Percentiles rank a stretch among this genome's conserved stretches.
phyloP scores from a whole-genome alignment of 2,888 invertebrate genomes.

The Oscheius sp. region DNA sequence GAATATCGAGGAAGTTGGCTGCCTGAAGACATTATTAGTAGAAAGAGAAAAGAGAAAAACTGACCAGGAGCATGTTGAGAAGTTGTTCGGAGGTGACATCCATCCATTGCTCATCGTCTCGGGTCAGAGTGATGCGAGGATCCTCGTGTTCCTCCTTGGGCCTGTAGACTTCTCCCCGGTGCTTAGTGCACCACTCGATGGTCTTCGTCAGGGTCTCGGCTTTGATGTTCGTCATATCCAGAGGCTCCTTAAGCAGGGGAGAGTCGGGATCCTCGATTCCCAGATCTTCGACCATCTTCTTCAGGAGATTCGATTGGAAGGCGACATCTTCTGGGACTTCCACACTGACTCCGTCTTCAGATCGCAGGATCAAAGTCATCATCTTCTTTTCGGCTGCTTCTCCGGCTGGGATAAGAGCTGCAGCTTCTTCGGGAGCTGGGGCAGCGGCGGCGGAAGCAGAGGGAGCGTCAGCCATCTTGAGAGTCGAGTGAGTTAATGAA shows the following conservation, averaged over 20 bases:
- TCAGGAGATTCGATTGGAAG: constrained; percentile 4
- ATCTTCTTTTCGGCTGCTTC: too few species aligned
- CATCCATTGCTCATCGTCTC: background rate
- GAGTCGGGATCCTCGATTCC: constrained; percentile 1
- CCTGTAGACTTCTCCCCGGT: constrained; percentile 13
- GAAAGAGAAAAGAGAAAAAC: background rate
- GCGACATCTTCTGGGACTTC: constrained; percentile 5
- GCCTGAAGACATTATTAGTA: background rate
- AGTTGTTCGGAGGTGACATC: background rate
- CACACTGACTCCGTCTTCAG: background rate
- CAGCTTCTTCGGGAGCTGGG: too few species aligned
- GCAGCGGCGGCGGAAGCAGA: too few species aligned
- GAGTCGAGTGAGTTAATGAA: too few species aligned
- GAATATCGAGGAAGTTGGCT: constrained; percentile 18
- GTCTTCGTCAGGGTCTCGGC: constrained; percentile 1
- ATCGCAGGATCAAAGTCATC: background rate
- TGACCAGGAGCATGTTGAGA: constrained; percentile 1
- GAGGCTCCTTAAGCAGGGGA: background rate
- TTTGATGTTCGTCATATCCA: background rate
- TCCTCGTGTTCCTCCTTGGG: constrained; percentile 23
- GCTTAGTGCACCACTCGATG: constrained; percentile 8
- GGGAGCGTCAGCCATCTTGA: too few species aligned
- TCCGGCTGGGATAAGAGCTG: too few species aligned
- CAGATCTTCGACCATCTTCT: constrained; percentile 13
- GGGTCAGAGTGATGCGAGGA: background rate